A percentile compares a stretch with the other conserved stretches of the same genome.
These are phyloP conservation scores for Albula glossodonta DNA, from an alignment of 2,113 vertebrate genomes.

Conservation along the genomic window DNA sequence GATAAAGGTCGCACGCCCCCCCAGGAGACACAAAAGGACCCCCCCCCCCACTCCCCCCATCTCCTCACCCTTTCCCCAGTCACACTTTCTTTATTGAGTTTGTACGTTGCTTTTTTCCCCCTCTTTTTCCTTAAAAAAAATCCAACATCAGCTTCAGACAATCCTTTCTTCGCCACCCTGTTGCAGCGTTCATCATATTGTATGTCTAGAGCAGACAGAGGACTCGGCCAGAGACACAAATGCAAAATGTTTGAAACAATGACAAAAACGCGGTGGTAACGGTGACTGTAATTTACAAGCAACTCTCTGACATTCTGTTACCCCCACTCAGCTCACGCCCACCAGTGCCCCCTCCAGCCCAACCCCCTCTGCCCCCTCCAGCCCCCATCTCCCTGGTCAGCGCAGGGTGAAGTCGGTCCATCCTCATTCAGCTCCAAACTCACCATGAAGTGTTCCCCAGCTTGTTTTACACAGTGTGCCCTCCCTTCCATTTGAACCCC, in stretches of 20 bases:
- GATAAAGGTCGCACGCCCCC: slow-evolving; percentile 9
- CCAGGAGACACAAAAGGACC: slow-evolving; percentile 55
- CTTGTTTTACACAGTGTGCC: slow-evolving; percentile 47
- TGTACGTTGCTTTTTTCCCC: too few relatives aligned
- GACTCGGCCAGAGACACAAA: too few relatives aligned
- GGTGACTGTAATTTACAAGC: slow-evolving; percentile 39
- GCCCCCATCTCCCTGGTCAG: neutral
- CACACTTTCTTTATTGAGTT: slow-evolving; percentile 44
- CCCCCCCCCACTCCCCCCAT: slow-evolving; percentile 46
- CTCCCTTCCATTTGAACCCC: slow-evolving; percentile 42
- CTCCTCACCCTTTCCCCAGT: slow-evolving; percentile 49
- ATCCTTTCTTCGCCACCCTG: too few relatives aligned
- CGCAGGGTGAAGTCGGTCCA: neutral
- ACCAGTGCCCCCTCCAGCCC: neutral
- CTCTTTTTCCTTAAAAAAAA: too few relatives aligned
- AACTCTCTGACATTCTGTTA: slow-evolving; percentile 30
- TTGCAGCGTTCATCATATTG: too few relatives aligned
- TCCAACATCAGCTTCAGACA: too few relatives aligned
- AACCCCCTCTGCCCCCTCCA: neutral
- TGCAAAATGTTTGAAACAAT: too few relatives aligned
- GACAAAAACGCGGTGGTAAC: too few relatives aligned
- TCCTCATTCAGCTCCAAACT: slow-evolving; percentile 49
- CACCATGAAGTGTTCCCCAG: slow-evolving; percentile 45
- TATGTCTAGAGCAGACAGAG: too few relatives aligned
- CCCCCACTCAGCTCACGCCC: slow-evolving; percentile 22